Evolutionary conservation across 2,113 vertebrate species (phyloP).

Genomic region (Pluvialis apricaria): DNA sequence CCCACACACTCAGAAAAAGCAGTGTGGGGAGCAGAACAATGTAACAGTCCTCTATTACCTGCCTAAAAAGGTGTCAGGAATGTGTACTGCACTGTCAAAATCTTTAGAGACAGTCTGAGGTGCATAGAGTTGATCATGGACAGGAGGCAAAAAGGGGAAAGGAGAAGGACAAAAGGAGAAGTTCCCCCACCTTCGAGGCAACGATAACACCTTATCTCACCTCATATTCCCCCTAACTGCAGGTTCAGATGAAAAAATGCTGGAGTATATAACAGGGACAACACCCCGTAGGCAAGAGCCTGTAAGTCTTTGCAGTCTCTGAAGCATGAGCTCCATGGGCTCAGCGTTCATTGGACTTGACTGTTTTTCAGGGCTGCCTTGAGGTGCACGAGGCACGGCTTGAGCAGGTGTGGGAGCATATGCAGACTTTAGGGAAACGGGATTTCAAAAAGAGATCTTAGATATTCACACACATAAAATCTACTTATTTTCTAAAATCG

Average conservation of each 20-base stretch:
- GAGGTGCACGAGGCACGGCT: background rate
- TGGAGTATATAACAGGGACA: background rate
- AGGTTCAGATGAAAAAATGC: background rate
- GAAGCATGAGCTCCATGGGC: background rate
- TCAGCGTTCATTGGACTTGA: background rate
- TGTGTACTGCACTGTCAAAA: background rate
- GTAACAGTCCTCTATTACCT: background rate
- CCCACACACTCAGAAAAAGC: background rate
- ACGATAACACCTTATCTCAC: background rate
- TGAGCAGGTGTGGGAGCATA: background rate
- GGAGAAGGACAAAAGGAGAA: background rate
- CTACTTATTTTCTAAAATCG: background rate
- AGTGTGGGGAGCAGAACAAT: background rate
- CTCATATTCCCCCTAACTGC: background rate
- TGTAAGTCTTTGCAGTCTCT: background rate
- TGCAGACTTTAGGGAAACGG: background rate
- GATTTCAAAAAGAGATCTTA: background rate
- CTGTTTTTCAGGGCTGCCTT: background rate
- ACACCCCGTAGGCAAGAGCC: background rate
- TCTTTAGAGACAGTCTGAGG: background rate
- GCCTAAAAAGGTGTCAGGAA: background rate
- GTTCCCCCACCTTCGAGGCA: background rate
- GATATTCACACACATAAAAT: background rate
- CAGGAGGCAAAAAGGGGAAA: background rate
- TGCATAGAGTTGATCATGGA: background rate